These are phyloP conservation scores for Cosmia pyralina DNA, from an alignment of 2,888 invertebrate genomes.

Conservation along the genomic window DNA sequence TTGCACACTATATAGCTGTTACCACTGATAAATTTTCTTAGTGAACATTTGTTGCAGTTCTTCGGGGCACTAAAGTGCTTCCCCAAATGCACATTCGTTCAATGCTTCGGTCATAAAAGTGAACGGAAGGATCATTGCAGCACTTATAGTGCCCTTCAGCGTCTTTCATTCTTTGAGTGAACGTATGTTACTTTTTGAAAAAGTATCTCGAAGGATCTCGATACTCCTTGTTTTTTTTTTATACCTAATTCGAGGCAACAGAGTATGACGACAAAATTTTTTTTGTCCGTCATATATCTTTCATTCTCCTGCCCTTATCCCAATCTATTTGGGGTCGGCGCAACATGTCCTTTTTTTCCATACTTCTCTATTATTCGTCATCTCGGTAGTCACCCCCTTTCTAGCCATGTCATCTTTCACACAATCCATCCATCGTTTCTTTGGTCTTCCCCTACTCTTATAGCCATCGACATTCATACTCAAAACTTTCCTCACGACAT, in stretches of 20 bases:
- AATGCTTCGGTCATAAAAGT: constrained; percentile 33
- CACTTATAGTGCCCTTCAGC: constrained; percentile 19
- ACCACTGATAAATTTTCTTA: background rate
- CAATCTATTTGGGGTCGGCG: no score
- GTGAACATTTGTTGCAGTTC: constrained; percentile 17
- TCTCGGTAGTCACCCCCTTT: no score
- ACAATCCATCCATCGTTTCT: no score
- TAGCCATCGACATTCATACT: no score
- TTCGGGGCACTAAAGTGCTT: background rate
- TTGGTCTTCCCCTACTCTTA: no score
- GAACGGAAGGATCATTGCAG: constrained; percentile 30
- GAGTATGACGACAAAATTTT: no score
- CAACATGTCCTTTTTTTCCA: no score
- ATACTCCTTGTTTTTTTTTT: background rate
- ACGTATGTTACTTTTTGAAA: background rate
- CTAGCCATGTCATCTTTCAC: no score
- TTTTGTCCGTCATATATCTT: no score
- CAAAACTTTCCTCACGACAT: no score
- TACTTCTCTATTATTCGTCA: no score
- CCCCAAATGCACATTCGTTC: constrained; percentile 31
- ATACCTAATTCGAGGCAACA: background rate
- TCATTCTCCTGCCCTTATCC: no score
- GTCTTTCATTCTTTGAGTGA: background rate
- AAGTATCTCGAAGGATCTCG: background rate
- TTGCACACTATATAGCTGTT: background rate